Evolutionary conservation across 2,113 vertebrate species (phyloP).

Genomic region (Gobius niger): DNA sequence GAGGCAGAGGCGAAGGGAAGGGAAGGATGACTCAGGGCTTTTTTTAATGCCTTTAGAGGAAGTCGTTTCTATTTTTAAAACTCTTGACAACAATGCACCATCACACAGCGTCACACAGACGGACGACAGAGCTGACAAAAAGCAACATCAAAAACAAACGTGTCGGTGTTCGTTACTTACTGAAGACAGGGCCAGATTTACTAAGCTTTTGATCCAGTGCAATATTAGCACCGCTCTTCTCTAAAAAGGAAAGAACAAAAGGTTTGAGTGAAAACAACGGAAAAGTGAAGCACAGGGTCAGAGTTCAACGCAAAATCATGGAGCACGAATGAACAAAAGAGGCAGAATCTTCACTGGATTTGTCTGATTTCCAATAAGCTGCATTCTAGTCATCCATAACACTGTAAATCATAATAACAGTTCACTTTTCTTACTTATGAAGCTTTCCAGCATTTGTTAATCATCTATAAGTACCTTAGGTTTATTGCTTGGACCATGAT

Average conservation of each 20-base stretch:
- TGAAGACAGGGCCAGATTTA: conserved; percentile 81
- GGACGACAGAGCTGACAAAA: conserved; percentile 38
- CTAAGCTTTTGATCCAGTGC: conserved; percentile 79
- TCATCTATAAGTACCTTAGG: too few species aligned
- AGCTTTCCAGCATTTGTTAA: too few species aligned
- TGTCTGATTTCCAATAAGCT: too few species aligned
- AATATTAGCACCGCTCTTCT: conserved; percentile 79
- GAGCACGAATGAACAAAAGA: not conserved
- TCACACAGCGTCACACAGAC: conserved; percentile 25
- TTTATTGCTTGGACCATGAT: too few species aligned
- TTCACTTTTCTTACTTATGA: too few species aligned
- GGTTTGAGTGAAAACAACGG: conserved; percentile 52
- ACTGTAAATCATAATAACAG: too few species aligned
- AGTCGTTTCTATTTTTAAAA: conserved; percentile 49
- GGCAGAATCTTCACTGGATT: not conserved
- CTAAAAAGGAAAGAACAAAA: conserved; percentile 71
- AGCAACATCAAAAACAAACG: conserved; percentile 24
- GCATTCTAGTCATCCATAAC: too few species aligned
- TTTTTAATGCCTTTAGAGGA: conserved; percentile 22
- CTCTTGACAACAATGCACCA: conserved; percentile 6
- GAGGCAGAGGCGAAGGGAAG: conserved; percentile 23
- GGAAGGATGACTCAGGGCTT: conserved; percentile 42
- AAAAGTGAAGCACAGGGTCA: conserved; percentile 27
- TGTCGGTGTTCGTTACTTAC: conserved; percentile 69
- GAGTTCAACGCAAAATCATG: conserved; percentile 25